Percentiles rank a stretch among this genome's conserved stretches.
Conservation (phyloP, 2,113 vertebrate species). For the Campylorhamphus procurvoides region DNA sequence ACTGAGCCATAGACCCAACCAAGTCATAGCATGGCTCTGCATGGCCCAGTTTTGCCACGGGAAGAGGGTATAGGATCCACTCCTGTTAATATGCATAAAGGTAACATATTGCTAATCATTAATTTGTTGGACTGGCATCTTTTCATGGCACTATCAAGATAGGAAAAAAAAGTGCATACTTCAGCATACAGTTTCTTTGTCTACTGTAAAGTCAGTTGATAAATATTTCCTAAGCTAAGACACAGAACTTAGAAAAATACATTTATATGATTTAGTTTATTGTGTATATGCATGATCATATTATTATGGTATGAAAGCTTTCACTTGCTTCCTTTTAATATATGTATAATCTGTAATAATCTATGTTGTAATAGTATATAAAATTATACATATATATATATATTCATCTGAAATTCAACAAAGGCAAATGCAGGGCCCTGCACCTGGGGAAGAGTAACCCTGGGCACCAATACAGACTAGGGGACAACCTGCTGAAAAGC, state of each 20-base stretch:
- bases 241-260: neutral
- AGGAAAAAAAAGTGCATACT: neutral
- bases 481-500: neutral
- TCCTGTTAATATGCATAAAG: neutral
- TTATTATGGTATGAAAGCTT: neutral
- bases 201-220: neutral
- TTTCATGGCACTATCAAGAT: neutral
- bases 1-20: rapidly evolving
- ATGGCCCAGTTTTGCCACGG: neutral
- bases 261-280: neutral
- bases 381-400: neutral
- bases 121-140: neutral
- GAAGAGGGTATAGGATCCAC: rapidly evolving
- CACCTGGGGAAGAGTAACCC: neutral
- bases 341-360: neutral
- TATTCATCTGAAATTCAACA: neutral
- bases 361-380: neutral
- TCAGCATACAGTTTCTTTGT: neutral
- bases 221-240: neutral
- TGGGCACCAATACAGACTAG: neutral
- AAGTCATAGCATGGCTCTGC: neutral
- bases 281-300: neutral
- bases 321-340: neutral
- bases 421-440: neutral
- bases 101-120: neutral